A percentile compares a stretch with the other conserved stretches of the same genome.
phyloP scores from a whole-genome alignment of 2,797 vertebrate species.

The Hemibagrus guttatus region DNA sequence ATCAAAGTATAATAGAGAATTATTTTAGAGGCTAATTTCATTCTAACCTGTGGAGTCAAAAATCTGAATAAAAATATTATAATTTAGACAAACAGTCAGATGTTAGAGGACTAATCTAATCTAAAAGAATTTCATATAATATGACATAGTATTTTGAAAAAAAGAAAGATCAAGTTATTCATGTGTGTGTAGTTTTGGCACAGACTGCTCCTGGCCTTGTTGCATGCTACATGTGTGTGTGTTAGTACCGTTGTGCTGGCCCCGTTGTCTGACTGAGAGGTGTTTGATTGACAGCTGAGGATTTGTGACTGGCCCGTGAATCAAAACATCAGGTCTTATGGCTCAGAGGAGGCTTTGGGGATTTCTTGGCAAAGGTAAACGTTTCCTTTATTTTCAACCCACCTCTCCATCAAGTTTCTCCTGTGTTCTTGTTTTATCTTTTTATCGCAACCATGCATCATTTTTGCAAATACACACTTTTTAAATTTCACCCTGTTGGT shows the following conservation, averaged over 20 bases:
- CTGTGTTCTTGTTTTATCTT: conserved; percentile 25
- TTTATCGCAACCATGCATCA: conserved; percentile 38
- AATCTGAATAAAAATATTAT: neutral
- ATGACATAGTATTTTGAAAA: neutral
- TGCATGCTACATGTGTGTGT: conserved; percentile 81
- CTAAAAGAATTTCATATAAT: neutral
- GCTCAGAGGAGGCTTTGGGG: conserved; percentile 99
- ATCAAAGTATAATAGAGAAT: conserved; percentile 7
- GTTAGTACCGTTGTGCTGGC: conserved; percentile 88
- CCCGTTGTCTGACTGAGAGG: conserved; percentile 99
- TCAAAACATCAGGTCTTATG: conserved; percentile 99
- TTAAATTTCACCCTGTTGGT: neutral
- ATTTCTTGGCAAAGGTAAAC: conserved; percentile 99
- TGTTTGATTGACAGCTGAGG: conserved; percentile 99
- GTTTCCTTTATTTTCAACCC: conserved; percentile 96
- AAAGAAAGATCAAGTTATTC: conserved; percentile 33
- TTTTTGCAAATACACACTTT: conserved; percentile 27
- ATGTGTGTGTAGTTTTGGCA: conserved; percentile 49
- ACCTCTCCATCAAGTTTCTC: conserved; percentile 49
- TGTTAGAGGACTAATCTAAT: conserved; percentile 23
- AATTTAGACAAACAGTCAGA: neutral
- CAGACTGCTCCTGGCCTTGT: conserved; percentile 59
- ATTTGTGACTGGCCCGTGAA: conserved; percentile 99
- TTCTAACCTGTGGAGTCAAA: conserved; percentile 24
- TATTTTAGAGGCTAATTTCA: conserved; percentile 6